Base-by-base conservation (phyloP, 2,113 vertebrate species). In the Nycticorax nycticorax region DNA sequence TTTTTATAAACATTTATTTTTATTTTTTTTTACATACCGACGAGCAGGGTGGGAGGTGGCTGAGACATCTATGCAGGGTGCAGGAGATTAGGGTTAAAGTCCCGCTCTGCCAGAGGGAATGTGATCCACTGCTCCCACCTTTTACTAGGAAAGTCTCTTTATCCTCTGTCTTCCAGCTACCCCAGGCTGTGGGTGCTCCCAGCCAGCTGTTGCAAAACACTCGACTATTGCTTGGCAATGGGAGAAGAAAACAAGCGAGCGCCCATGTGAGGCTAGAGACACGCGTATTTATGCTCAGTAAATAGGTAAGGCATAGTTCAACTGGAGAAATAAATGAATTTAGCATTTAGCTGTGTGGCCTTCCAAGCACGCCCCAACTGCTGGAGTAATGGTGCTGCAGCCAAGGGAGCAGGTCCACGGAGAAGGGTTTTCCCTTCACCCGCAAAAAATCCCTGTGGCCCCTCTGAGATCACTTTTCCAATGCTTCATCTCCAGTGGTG, bases 161-260 rank as follows among this genome's bases (percentile, higher is more conserved):
- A 84, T n/a, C 22, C 41, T 66, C 48, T 73, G 20, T 45, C 50
- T 92, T 85, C 66, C 90, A 88, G 72, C n/a, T 94, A 33, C 45
- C 57, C 59, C 68, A 67, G 57, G 62, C 45, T 13, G 33, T 28
- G 35, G 56, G 72, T n/a, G 76, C 59, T 93, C 50, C 60, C 83
- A 86, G 76, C 17, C 91, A 89, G 75, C 83, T 91, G 83, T 77
- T 92, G 63, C 79, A 86, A 93, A 96, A 83, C 45, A 37, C 74
- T 86, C 8, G 3, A 66, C 39, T 80, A 4, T 80, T 86, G 80
- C 45, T 66, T 84, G 91, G 83, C 83, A 91, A 14, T 33, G 45
- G 64, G 32, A 89, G 68, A 86, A 80, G 79, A 75, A 92, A 92
- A 82, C 62, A 94, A 87, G n/a, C 28, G 35, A 89, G 23, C 80